These are phyloP conservation scores for Spodoptera exigua DNA, from an alignment of 2,888 invertebrate genomes.

Conservation along the genomic window DNA sequence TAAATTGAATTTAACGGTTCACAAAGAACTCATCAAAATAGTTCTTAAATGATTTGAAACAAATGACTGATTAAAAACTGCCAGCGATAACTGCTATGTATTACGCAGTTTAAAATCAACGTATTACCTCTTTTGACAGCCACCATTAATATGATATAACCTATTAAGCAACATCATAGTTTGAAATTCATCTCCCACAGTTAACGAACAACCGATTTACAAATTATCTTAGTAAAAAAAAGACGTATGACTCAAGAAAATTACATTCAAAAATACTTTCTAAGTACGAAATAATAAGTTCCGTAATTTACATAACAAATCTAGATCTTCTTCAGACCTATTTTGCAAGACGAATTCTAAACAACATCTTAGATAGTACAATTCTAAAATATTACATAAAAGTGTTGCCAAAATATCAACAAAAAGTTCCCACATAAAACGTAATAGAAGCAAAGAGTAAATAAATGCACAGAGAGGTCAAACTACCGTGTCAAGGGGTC, in stretches of 20 bases:
- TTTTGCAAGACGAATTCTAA: slow-evolving; percentile 32
- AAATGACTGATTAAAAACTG: background rate
- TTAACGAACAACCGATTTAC: slow-evolving; percentile 24
- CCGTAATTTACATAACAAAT: slow-evolving; percentile 45
- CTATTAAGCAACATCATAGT: slow-evolving; percentile 8
- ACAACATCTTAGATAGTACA: slow-evolving; percentile 34
- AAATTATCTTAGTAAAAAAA: slow-evolving; percentile 26
- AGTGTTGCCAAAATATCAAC: slow-evolving; percentile 42
- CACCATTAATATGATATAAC: slow-evolving; percentile 31
- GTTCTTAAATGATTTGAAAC: no score
- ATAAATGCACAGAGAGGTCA: slow-evolving; percentile 60
- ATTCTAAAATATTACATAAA: slow-evolving; percentile 38
- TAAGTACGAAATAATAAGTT: slow-evolving; percentile 39
- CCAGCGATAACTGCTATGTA: background rate
- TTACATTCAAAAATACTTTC: slow-evolving; percentile 30
- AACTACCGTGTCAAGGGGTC: slow-evolving; percentile 57
- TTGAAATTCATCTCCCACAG: slow-evolving; percentile 13
- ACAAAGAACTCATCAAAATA: no score
- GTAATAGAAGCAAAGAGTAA: slow-evolving; percentile 54
- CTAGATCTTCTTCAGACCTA: slow-evolving; percentile 48
- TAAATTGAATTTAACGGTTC: no score
- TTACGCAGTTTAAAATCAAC: background rate
- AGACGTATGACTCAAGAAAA: slow-evolving; percentile 23
- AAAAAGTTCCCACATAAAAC: slow-evolving; percentile 45
- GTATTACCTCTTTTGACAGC: slow-evolving; percentile 4